Base-by-base conservation (phyloP, 2,888 invertebrate species). In the Acleris literana region DNA sequence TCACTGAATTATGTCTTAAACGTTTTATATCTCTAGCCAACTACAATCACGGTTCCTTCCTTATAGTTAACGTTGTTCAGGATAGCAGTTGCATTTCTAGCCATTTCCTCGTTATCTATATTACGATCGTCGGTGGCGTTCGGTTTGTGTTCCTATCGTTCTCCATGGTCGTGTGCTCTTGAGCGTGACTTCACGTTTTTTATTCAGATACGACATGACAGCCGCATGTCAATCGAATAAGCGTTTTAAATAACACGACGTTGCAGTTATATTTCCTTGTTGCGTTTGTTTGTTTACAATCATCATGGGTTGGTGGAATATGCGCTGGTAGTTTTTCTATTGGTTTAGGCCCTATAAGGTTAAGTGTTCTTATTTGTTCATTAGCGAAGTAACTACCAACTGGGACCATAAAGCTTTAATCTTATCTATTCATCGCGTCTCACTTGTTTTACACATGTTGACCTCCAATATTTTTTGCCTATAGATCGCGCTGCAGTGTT, bases 151-250 rank as follows among this genome's bases (percentile, higher is more conserved):
- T 69, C 25, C 51, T 59, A 59, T 55, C 48, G 58, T 67, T 43
- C 56, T 61, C 74, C 82, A 78, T 77, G 74, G 77, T 80, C 78
- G 76, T 79, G 81, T 77, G 77, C 79, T 79, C 69, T 46, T 57
- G 75, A 82, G 82, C 88, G 85, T 88, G 85, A 86, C 86, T 79
- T 74, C 71, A 68, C 69, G 76, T 81, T 78, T 82, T 39, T 82
- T 81, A 73, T 72, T 72, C 70, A 66, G 53, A 62, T 66, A 62
- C 56, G 51, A 57, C 62, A 52, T 53, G 57, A 56, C 60, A 55
- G 46, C 51, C 44, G 59, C 64, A 57, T 55, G 68, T 68, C 64
- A 61, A 48, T 68, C 65, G 58, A 78, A 71, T 72, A 63, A 77
- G 69, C 57, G 64, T 72, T 71, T 73, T 74, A 65, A 70, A 58